Conservation (phyloP, 2,113 vertebrate genomes). For the Uria aalge region DNA sequence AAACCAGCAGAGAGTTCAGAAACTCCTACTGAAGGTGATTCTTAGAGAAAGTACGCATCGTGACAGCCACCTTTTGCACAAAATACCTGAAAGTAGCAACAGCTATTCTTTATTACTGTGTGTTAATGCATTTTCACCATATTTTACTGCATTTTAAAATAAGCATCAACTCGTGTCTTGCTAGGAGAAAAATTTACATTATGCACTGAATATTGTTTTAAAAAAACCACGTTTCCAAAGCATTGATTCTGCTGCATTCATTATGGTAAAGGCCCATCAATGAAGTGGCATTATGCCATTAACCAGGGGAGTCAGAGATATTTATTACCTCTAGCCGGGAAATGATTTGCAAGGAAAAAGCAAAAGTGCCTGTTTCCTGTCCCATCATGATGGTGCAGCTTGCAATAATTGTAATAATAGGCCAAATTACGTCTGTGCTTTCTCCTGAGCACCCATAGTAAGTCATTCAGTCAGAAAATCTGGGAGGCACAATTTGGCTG, state of each 20-base stretch:
- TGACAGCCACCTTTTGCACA: neutral
- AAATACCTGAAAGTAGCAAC: neutral
- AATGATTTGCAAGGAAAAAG: neutral
- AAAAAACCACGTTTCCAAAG: slow-evolving; percentile 1
- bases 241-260: neutral
- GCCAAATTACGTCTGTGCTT: neutral
- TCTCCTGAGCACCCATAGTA: neutral
- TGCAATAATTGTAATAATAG: neutral
- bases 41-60: neutral
- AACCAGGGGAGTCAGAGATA: neutral
- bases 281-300: neutral
- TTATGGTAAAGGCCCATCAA: neutral
- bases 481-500: neutral
- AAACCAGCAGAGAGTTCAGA: neutral
- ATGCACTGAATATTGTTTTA: neutral
- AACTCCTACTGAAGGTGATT: neutral
- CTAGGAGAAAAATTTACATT: neutral
- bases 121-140: neutral
- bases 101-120: neutral
- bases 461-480: neutral
- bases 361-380: neutral
- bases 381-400: neutral
- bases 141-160: neutral
- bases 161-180: neutral
- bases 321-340: neutral